Base-by-base conservation (phyloP, 2,888 invertebrate genomes). In the Branchinecta sandiegonensis region DNA sequence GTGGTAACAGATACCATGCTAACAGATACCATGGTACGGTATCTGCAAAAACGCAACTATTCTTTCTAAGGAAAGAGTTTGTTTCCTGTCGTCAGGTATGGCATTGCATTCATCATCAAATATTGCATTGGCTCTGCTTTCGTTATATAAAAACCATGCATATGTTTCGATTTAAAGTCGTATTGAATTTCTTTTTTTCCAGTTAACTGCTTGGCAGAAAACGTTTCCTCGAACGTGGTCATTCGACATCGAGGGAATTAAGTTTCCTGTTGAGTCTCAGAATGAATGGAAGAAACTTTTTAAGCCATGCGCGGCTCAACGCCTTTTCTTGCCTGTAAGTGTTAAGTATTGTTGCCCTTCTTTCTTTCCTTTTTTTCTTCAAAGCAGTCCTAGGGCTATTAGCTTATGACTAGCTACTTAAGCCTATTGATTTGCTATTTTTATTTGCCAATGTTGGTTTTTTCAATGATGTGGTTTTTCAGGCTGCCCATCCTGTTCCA, bases 251-350 rank as follows among this genome's bases (percentile, higher is more conserved):
- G 14, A 56, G 63, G 63, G 8, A 9, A n/a, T 56, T 10, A 56
- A 23, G n/a, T 56, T 56, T 56, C 63, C 63, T 17, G 63, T 23
- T 11, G 63, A 56, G 10, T 56, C 63, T 23, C 14, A 56, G 23
- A 56, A 84, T 9, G 88, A 89, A 76, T 96, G 95, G 95, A 84
- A 85, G 75, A 87, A 85, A 76, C 79, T 96, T 47, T 96, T 95
- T 75, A 93, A 93, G 76, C 91, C 90, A 9, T 96, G 96, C 81
- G 94, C 95, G 68, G 88, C 94, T 10, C 94, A 95, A 77, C 81
- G 95, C 75, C 80, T 96, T 17, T 96, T 96, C 78, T 83, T 95
- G 73, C 94, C 95, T 67, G 95, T 94, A 81, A 82, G 84, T 82
- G 50, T 70, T 13, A 67, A 56, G 37, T 65, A 65, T 37, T 47